Percentiles rank a stretch among this genome's conserved stretches.
These are phyloP conservation scores for Hyposoter dolosus DNA, from an alignment of 2,888 invertebrate species.

Conservation along the genomic window DNA sequence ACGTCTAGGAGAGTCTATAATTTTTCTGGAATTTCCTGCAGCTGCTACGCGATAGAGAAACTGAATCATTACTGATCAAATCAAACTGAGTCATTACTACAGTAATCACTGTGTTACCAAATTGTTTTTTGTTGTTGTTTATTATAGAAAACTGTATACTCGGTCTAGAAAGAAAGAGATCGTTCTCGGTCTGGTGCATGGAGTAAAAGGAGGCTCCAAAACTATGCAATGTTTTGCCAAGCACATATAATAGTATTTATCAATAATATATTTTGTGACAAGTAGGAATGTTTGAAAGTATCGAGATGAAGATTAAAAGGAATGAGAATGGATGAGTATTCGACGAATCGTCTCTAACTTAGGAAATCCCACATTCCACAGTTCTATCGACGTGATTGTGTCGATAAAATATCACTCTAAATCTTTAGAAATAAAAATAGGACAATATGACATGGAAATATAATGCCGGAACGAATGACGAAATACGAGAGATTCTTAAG, in stretches of 20 bases:
- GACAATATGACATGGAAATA: constrained; percentile 29
- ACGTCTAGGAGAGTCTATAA: neutral
- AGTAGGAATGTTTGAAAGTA: constrained; percentile 24
- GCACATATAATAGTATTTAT: constrained; percentile 50
- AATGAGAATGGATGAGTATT: constrained; percentile 15
- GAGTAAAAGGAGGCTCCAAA: neutral
- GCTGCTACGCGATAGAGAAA: neutral
- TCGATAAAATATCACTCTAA: constrained; percentile 6
- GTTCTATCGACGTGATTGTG: constrained; percentile 13
- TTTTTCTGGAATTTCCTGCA: neutral
- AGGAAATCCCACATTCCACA: constrained; percentile 1
- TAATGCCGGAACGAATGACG: neutral
- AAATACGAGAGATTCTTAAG: neutral
- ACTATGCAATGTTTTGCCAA: constrained; percentile 27
- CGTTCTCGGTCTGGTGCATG: neutral
- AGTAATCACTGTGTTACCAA: constrained; percentile 61
- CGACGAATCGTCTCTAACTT: neutral
- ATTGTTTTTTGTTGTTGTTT: constrained; percentile 25
- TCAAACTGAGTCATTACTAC: too few relatives aligned
- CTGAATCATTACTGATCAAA: too few relatives aligned
- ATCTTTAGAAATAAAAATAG: constrained; percentile 26
- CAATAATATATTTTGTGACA: constrained; percentile 52
- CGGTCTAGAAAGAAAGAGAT: constrained; percentile 8
- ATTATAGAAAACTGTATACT: constrained; percentile 4
- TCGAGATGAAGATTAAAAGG: constrained; percentile 22